Percentiles rank a stretch among this genome's conserved stretches.
phyloP scores from a whole-genome alignment of 2,888 invertebrate genomes.

The Globia sparganii region DNA sequence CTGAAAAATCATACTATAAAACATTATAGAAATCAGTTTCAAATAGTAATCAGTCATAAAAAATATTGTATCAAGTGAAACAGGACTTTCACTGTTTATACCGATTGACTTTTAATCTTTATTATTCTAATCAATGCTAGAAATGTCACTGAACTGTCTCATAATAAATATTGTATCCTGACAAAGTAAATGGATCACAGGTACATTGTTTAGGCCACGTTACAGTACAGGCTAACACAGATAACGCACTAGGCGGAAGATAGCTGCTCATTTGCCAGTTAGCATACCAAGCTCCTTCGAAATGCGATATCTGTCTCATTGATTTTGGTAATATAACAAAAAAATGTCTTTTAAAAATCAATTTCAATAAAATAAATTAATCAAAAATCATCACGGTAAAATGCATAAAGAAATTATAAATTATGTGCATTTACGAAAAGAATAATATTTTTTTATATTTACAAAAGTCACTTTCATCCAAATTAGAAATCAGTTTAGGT shows the following conservation, averaged over 20 bases:
- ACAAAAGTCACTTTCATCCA: constrained; percentile 66
- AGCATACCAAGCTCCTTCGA: constrained; percentile 6
- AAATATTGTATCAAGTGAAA: neutral
- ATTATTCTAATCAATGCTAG: constrained; percentile 48
- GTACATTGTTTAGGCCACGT: constrained; percentile 68
- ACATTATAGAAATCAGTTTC: neutral
- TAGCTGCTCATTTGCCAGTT: constrained; percentile 7
- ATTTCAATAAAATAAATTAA: constrained; percentile 69
- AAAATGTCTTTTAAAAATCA: constrained; percentile 78
- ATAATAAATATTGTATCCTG: constrained; percentile 61
- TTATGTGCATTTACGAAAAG: constrained; percentile 68
- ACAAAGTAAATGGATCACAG: constrained; percentile 67
- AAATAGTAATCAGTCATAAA: neutral
- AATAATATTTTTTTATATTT: constrained; percentile 72
- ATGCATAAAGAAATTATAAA: constrained; percentile 70
- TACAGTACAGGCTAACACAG: constrained; percentile 50
- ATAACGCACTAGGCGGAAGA: constrained; percentile 39
- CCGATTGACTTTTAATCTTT: neutral
- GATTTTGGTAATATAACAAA: constrained; percentile 63
- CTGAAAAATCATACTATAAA: constrained; percentile 1
- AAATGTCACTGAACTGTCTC: constrained; percentile 59
- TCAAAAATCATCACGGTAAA: constrained; percentile 75
- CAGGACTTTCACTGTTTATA: neutral
- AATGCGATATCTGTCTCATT: constrained; percentile 52
- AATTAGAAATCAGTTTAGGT: constrained; percentile 66